Base-by-base conservation (phyloP, 1,140 invertebrate genomes). In the Aphidius ervi region DNA sequence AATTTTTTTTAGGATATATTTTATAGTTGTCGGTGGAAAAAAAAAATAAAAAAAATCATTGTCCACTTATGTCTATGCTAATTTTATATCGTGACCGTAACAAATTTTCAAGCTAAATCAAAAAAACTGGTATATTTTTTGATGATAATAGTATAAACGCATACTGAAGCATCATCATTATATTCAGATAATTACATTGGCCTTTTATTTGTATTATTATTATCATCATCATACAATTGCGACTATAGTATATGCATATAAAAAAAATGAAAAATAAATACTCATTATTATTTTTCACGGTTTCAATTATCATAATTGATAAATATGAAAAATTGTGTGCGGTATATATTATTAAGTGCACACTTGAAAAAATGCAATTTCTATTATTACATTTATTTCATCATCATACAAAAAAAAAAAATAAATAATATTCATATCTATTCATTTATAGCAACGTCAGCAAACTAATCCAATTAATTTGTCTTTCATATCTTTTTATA, bases 51-150 rank as follows among this genome's bases (percentile, higher is more conserved):
- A 74, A 73, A 73, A 74, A 73, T 74, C 62, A 37, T 61, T 56
- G 58, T 47, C 66, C 68, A 68, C 72, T 73, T 70, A 68, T 71
- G 70, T 65, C 31, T 71, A 75, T 75, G 74, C 65, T 69, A 75
- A 75, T 75, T 73, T 74, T 73, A 75, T 75, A 59, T 67, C 59
- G 46, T 62, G 56, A 49, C 63, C 66, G 71, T 59, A 66, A 73
- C 74, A 62, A 75, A 75, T 74, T 63, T 67, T 6, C 43, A 57
- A 66, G 58, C 43, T 71, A 70, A 70, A 70, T 70, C 70, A 67
- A 54, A 47, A 31, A 58, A 48, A 20, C 42, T 9, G 39, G 43
- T 41, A 55, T 16, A 16, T 16, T 16, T 16, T 16, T 16, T 16
- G 16, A 16, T 16, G 16, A 16, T 16, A 16, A 16, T 16, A 16